phyloP scores from a whole-genome alignment of 2,797 vertebrate species.

The Heliangelus exortis region DNA sequence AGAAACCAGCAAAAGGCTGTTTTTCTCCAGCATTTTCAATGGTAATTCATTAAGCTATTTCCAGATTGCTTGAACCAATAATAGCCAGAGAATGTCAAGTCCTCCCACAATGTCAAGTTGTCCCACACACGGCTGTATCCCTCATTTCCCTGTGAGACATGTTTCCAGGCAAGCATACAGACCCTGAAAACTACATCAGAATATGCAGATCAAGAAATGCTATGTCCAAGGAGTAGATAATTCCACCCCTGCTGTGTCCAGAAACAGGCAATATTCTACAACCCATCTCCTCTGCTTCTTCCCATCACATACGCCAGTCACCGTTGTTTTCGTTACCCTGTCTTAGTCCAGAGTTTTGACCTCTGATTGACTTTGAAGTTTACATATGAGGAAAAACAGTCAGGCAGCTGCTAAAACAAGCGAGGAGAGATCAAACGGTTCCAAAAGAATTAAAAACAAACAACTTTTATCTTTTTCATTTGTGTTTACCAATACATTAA shows the following conservation, averaged over 20 bases:
- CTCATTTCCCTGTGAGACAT: background rate
- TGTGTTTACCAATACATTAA: conserved; percentile 62
- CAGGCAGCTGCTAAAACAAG: conserved; percentile 73
- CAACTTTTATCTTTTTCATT: conserved; percentile 63
- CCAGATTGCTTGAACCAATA: conserved; percentile 17
- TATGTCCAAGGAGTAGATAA: background rate
- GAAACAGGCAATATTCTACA: background rate
- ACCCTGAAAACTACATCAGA: background rate
- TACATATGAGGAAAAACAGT: conserved; percentile 61
- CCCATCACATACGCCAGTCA: background rate
- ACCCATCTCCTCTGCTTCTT: background rate
- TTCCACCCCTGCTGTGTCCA: background rate
- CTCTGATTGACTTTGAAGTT: conserved; percentile 71
- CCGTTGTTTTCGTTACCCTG: conserved; percentile 12
- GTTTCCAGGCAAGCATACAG: background rate
- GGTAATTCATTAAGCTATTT: background rate
- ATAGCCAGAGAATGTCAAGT: conserved; percentile 31
- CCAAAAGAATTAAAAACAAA: conserved; percentile 67
- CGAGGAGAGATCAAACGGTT: conserved; percentile 26
- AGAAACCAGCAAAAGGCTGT: background rate
- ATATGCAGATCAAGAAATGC: background rate
- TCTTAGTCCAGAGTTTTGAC: conserved; percentile 59
- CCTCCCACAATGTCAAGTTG: conserved; percentile 1
- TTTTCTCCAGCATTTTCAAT: conserved; percentile 8
- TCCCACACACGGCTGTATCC: background rate